These are phyloP conservation scores for Drosophila murphyi DNA, from an alignment of 1,140 invertebrate genomes.

Conservation along the genomic window DNA sequence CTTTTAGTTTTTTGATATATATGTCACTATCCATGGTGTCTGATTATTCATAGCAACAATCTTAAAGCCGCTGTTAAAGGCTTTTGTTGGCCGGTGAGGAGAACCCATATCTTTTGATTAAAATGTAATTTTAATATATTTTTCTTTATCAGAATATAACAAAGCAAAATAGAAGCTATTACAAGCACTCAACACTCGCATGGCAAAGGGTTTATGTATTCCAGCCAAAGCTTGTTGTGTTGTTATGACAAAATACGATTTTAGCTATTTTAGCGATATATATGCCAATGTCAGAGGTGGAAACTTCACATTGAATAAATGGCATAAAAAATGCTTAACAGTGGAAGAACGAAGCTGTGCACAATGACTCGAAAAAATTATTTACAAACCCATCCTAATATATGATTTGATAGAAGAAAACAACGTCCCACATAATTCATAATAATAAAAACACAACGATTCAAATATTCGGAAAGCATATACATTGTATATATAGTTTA, in stretches of 20 bases:
- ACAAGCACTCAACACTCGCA: too few species aligned
- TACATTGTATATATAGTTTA: neutral
- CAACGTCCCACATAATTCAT: neutral
- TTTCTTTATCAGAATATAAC: neutral
- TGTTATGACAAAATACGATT: too few species aligned
- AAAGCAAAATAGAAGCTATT: neutral
- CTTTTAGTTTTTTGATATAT: constrained; percentile 85
- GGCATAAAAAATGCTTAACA: too few species aligned
- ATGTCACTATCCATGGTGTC: constrained; percentile 84
- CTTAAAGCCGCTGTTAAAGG: constrained; percentile 33
- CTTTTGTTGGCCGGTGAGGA: constrained; percentile 45
- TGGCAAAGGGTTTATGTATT: too few species aligned
- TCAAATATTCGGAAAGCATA: constrained; percentile 1
- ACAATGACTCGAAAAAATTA: too few species aligned
- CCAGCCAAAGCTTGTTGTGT: too few species aligned
- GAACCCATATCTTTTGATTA: neutral
- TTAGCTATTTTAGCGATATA: too few species aligned
- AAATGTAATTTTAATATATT: neutral
- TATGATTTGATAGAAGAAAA: too few species aligned
- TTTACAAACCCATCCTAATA: too few species aligned
- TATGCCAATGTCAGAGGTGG: too few species aligned
- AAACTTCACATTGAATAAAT: too few species aligned
- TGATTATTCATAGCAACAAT: constrained; percentile 87
- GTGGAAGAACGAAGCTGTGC: too few species aligned
- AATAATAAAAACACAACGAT: neutral